These are phyloP conservation scores for Mycteria americana DNA, from an alignment of 2,797 vertebrate genomes.

Conservation along the genomic window DNA sequence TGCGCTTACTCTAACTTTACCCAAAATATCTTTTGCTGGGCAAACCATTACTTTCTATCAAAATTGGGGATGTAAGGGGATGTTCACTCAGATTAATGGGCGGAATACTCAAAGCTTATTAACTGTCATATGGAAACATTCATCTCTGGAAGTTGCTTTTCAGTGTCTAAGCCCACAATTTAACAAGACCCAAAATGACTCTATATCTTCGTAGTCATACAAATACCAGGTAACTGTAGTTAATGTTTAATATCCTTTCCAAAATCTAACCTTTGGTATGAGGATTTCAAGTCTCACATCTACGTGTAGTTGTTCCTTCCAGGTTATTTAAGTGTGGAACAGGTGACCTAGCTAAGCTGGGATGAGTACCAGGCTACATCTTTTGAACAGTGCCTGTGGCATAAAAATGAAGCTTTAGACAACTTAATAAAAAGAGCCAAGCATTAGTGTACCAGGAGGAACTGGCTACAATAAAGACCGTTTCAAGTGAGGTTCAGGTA, in stretches of 20 bases:
- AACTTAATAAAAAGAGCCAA: background rate
- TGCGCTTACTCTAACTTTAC: background rate
- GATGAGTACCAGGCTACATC: background rate
- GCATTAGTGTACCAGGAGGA: background rate
- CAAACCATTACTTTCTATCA: background rate
- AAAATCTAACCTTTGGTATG: background rate
- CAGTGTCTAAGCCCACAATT: background rate
- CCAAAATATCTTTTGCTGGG: background rate
- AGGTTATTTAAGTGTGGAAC: background rate
- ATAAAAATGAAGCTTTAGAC: background rate
- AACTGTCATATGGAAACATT: constrained; percentile 44
- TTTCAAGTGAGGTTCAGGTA: background rate
- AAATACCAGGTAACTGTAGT: background rate
- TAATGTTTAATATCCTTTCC: background rate
- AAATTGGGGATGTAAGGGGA: background rate
- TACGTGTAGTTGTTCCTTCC: background rate
- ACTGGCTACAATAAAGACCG: background rate
- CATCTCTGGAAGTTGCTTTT: constrained; percentile 20
- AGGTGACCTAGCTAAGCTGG: background rate
- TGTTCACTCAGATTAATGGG: constrained; percentile 31
- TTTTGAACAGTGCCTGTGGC: background rate
- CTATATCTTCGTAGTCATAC: background rate
- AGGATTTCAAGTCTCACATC: background rate
- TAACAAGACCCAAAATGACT: background rate
- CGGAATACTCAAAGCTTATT: constrained; percentile 43